Evolutionary conservation across 2,797 vertebrate species (phyloP).

Genomic region (Danio choprae): DNA sequence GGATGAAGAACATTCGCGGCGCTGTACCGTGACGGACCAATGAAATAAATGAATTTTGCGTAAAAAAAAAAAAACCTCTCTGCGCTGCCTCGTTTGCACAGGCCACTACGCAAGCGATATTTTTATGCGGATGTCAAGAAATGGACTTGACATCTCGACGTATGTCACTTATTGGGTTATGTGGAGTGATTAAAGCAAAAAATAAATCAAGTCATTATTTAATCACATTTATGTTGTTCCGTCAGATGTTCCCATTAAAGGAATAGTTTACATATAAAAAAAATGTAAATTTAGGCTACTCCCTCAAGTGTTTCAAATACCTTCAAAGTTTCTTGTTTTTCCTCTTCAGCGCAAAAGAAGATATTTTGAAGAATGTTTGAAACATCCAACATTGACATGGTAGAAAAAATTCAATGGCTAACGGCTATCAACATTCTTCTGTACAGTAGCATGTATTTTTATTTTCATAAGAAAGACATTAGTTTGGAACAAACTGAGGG

Average conservation of each 20-base stretch:
- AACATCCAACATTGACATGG: no score
- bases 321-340: no score
- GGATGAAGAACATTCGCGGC: background rate
- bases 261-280: no score
- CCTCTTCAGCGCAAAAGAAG: no score
- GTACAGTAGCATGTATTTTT: no score
- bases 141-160: background rate
- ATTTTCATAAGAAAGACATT: background rate
- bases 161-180: background rate
- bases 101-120: background rate
- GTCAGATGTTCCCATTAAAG: background rate
- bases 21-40: conserved; percentile 53
- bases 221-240: no score
- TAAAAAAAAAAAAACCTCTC: background rate
- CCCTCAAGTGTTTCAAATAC: no score
- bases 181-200: background rate
- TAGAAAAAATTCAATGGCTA: no score
- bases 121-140: conserved; percentile 9
- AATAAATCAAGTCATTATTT: background rate
- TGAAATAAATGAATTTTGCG: conserved; percentile 67
- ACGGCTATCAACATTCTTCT: no score
- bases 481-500: background rate
- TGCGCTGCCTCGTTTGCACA: background rate
- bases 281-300: no score
- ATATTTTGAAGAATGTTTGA: no score